Evolutionary conservation across 2,888 invertebrate genomes (phyloP).

Genomic region (Brenthis hecate): DNA sequence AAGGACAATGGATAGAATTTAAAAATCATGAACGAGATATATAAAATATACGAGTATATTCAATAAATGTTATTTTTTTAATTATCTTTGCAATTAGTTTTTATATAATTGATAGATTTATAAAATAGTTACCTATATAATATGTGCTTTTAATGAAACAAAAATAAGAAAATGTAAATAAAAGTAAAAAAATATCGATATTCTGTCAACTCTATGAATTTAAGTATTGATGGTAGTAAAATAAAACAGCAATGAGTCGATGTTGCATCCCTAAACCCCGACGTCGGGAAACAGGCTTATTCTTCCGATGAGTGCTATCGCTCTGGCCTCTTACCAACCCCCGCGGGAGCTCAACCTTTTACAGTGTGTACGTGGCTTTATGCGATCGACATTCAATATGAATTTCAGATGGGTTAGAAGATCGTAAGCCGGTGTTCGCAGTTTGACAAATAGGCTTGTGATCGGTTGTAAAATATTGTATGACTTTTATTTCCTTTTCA

Average conservation of each 20-base stretch:
- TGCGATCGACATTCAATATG: slow-evolving; percentile 77
- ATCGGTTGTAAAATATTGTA: slow-evolving; percentile 31
- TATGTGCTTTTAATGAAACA: too few species aligned
- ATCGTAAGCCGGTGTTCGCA: slow-evolving; percentile 63
- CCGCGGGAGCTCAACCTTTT: slow-evolving; percentile 76
- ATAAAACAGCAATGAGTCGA: slow-evolving; percentile 80
- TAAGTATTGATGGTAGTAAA: slow-evolving; percentile 80
- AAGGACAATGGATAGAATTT: too few species aligned
- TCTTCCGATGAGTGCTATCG: slow-evolving; percentile 78
- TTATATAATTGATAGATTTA: too few species aligned
- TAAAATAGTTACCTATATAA: too few species aligned
- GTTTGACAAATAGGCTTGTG: slow-evolving; percentile 65
- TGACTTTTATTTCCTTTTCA: slow-evolving; percentile 2
- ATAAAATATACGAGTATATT: too few species aligned
- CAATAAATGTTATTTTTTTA: too few species aligned
- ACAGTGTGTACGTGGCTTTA: slow-evolving; percentile 74
- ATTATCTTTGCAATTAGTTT: too few species aligned
- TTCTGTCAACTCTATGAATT: slow-evolving; percentile 55
- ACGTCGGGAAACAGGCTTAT: slow-evolving; percentile 81
- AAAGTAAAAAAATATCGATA: slow-evolving; percentile 4
- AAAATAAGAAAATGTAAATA: too few species aligned
- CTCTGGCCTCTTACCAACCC: slow-evolving; percentile 68
- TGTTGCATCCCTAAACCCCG: slow-evolving; percentile 77
- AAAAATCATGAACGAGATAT: too few species aligned
- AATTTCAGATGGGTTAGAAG: slow-evolving; percentile 76